Base-by-base conservation (phyloP, 2,888 invertebrate species). In the Macrosiphum euphorbiae region DNA sequence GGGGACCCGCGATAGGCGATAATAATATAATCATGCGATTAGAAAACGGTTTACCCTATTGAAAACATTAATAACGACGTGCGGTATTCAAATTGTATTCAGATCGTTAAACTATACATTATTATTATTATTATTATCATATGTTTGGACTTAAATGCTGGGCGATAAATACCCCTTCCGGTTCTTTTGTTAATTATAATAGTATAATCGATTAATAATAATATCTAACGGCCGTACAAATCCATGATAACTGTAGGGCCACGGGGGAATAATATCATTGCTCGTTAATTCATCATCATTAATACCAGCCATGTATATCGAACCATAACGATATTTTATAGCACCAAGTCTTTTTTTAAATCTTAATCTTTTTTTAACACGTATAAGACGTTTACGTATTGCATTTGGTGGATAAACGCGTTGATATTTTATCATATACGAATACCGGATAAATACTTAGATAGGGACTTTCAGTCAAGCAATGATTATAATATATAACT, bases 11-110 rank as follows among this genome's bases (percentile, higher is more conserved):
- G 78, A 35, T 52, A 52, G 13, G 50, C 13, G 16, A 52, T 24
- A 55, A 26, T 26, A 58, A 58, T 58, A 26, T 35, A 78, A 78
- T 78, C 78, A 4, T 20, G 35, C 20, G 78, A 78, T 78, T 78
- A 78, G 78, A 47, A 87, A 50, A 47, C 50, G 87, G 50, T 87
- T 87, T 87, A 47, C 87, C 87, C 87, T 87, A 47, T 47, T 47
- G 47, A 28, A 50, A 47, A 50, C 47, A 87, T 28, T 87, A 87
- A n/a, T 47, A 87, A 86, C 50, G n/a, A 0, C 1, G 47, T 16
- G 16, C 16, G 50, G 47, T 47, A 87, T 47, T 78, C 20, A 78
- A 78, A 78, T 78, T 35, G 78, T 78, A 78, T 78, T 78, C 78
- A 78, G 35, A 78, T 78, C 78, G 78, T 78, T 78, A 35, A 78